These are phyloP conservation scores for Tachysurus vachellii DNA, from an alignment of 2,113 vertebrate species.

Conservation along the genomic window DNA sequence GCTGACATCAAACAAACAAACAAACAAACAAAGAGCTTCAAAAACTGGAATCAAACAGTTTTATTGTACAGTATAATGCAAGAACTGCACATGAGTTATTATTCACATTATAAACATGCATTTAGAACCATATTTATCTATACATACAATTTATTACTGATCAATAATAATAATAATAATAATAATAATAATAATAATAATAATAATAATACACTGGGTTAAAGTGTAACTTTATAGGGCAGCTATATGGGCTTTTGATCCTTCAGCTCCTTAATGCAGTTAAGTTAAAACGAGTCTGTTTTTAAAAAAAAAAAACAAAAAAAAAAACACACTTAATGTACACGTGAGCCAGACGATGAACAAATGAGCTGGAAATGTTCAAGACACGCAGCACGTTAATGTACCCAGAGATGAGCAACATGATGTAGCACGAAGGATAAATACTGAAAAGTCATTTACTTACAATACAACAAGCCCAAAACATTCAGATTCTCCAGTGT, in stretches of 20 bases:
- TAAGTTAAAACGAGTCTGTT: too few species aligned
- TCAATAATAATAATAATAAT: not conserved
- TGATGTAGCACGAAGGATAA: constrained; percentile 1
- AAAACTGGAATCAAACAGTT: not conserved
- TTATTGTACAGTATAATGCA: constrained; percentile 26
- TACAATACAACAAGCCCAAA: not conserved
- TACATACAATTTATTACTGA: not conserved
- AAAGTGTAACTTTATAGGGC: not conserved
- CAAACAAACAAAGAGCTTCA: not conserved
- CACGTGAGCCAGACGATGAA: not conserved
- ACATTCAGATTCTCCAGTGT: not conserved
- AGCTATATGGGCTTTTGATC: not conserved
- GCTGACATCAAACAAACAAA: not conserved
- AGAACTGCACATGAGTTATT: not conserved
- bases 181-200: not conserved
- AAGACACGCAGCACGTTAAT: not conserved
- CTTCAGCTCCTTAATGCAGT: not conserved
- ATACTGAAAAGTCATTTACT: constrained; percentile 7
- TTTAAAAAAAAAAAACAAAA: not conserved
- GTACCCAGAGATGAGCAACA: not conserved
- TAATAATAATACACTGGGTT: not conserved
- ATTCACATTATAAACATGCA: not conserved
- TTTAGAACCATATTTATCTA: not conserved
- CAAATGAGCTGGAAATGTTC: not conserved
- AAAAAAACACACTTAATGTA: not conserved